A percentile compares a stretch with the other conserved stretches of the same genome.
These are phyloP conservation scores for Laticauda laticaudata DNA, from an alignment of 2,113 vertebrate species.

Conservation along the genomic window DNA sequence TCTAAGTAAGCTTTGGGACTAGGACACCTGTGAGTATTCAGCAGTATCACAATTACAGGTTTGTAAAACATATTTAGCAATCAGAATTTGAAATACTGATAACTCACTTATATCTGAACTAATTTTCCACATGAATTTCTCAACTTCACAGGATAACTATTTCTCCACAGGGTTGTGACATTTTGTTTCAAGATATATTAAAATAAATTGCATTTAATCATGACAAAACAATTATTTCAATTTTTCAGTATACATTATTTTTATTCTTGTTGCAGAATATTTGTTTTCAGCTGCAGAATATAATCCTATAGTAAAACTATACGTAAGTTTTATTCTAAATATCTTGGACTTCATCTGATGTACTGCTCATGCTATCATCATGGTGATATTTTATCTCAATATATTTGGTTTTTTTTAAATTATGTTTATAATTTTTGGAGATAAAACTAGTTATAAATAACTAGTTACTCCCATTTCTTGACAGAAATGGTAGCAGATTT, in stretches of 20 bases:
- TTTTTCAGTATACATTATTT: background rate
- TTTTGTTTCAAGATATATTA: conserved; percentile 17
- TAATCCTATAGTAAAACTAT: background rate
- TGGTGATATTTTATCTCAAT: background rate
- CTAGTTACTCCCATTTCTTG: background rate
- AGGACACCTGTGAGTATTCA: background rate
- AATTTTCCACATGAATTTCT: conserved; percentile 13
- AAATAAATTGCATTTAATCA: conserved; percentile 4
- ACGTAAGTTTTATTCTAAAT: background rate
- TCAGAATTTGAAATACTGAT: conserved; percentile 14
- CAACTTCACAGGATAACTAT: conserved; percentile 10
- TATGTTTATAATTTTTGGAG: background rate
- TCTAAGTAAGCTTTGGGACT: background rate
- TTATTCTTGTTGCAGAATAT: background rate
- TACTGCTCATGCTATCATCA: background rate
- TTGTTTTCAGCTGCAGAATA: background rate
- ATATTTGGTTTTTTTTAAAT: background rate
- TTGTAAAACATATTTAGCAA: background rate
- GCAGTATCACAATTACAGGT: background rate
- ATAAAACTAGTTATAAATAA: background rate
- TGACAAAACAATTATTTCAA: background rate
- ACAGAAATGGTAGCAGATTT: background rate
- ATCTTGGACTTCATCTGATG: background rate
- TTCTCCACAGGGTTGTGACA: background rate
- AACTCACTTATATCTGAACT: conserved; percentile 16